phyloP scores from a whole-genome alignment of 2,113 vertebrate species.

The Puntigrus tetrazona region DNA sequence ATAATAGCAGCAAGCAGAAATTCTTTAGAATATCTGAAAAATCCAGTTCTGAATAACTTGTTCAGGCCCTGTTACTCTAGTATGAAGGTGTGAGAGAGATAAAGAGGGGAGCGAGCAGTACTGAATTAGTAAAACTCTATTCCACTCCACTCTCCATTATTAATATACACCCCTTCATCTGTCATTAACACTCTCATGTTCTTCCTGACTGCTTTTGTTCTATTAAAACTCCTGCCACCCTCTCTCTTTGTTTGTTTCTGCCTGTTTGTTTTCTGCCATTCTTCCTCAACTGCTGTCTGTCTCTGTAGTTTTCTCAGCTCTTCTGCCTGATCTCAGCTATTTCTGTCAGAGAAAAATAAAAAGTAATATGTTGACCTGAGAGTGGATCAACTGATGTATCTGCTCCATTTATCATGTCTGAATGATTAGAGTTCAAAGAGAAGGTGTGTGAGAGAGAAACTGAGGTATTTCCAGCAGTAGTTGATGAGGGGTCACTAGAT shows the following conservation, averaged over 20 bases:
- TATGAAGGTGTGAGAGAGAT: conserved; percentile 66
- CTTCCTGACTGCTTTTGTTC: conserved; percentile 78
- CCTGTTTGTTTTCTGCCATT: conserved; percentile 31
- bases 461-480: neutral
- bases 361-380: conserved; percentile 5
- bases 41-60: conserved; percentile 18
- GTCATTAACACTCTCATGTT: conserved; percentile 79
- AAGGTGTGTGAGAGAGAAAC: neutral
- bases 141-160: conserved; percentile 79
- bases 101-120: conserved; percentile 62
- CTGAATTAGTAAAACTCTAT: conserved; percentile 85
- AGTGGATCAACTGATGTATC: neutral
- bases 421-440: conserved; percentile 33
- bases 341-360: neutral
- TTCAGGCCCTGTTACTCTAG: conserved; percentile 7
- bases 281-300: neutral
- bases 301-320: neutral
- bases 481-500: conserved; percentile 19
- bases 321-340: neutral
- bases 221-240: conserved; percentile 66
- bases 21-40: neutral
- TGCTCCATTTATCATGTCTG: conserved; percentile 38
- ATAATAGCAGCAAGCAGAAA: neutral
- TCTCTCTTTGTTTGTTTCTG: conserved; percentile 35
- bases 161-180: conserved; percentile 78